Evolutionary conservation across 2,888 invertebrate species (phyloP).

Genomic region (Apamea anceps): DNA sequence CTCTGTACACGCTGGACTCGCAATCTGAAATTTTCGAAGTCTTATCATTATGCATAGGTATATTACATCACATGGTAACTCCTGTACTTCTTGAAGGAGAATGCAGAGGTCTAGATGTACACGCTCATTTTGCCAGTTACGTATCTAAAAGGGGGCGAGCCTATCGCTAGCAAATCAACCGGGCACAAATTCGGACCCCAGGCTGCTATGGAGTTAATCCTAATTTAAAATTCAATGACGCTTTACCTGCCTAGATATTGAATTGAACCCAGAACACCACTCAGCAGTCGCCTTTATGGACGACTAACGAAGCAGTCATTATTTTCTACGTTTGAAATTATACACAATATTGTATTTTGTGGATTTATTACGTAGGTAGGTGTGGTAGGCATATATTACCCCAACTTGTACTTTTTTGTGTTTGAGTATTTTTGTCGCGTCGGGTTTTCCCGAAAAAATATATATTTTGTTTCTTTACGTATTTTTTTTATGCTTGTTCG

Average conservation of each 20-base stretch:
- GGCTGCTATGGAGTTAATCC: no score
- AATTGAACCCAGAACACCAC: neutral
- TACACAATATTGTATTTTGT: neutral
- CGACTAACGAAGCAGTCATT: neutral
- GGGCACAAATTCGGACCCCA: neutral
- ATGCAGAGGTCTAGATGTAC: no score
- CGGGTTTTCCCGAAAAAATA: neutral
- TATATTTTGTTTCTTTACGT: neutral
- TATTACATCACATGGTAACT: neutral
- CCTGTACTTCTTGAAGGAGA: neutral
- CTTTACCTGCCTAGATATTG: neutral
- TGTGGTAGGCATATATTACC: neutral
- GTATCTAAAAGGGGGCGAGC: neutral
- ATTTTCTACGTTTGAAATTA: neutral
- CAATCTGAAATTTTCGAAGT: conserved; percentile 91
- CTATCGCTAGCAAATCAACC: neutral
- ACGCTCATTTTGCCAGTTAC: neutral
- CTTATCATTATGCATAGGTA: neutral
- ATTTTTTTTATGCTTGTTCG: no score
- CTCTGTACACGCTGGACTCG: conserved; percentile 98
- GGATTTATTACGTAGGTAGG: neutral
- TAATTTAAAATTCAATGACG: no score
- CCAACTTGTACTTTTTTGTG: neutral
- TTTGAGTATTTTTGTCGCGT: neutral
- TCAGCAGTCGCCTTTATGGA: neutral